Percentiles rank a stretch among this genome's conserved stretches.
phyloP scores from a whole-genome alignment of 2,888 invertebrate species.

The Drosophila rubida region DNA sequence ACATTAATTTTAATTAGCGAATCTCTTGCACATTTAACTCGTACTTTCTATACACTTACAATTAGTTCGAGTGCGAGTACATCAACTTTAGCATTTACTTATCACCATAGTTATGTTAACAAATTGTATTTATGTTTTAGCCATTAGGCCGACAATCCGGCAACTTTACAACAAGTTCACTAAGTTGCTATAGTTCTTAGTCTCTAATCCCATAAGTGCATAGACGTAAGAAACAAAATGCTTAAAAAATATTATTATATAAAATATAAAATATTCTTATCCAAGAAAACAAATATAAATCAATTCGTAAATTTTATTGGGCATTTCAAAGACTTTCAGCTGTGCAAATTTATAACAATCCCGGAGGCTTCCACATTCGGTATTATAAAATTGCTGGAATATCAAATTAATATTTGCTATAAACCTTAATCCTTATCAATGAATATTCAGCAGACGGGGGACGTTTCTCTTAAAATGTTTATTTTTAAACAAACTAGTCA shows the following conservation, averaged over 20 bases:
- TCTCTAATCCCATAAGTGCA: conserved; percentile 25
- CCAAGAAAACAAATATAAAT: conserved; percentile 56
- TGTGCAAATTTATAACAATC: too few relatives aligned
- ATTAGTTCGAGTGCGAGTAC: conserved; percentile 8
- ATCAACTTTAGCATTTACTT: conserved; percentile 63
- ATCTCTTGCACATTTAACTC: conserved; percentile 60
- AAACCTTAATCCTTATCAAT: too few relatives aligned
- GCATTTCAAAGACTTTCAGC: neutral
- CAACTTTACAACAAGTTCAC: conserved; percentile 9
- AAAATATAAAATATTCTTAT: conserved; percentile 77
- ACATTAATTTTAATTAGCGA: conserved; percentile 71
- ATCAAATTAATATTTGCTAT: too few relatives aligned
- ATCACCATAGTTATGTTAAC: conserved; percentile 41
- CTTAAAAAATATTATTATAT: conserved; percentile 67
- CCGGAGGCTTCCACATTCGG: too few relatives aligned
- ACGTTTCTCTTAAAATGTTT: neutral
- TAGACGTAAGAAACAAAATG: conserved; percentile 35
- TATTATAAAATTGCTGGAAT: too few relatives aligned
- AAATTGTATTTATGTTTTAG: conserved; percentile 57
- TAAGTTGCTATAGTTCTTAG: conserved; percentile 49
- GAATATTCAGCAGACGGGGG: too few relatives aligned
- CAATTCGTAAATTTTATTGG: conserved; percentile 4
- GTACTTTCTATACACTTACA: conserved; percentile 37
- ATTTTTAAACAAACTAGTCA: neutral
- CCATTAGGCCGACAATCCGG: conserved; percentile 46